These are phyloP conservation scores for Megalops atlanticus DNA, from an alignment of 2,113 vertebrate genomes.

Conservation along the genomic window DNA sequence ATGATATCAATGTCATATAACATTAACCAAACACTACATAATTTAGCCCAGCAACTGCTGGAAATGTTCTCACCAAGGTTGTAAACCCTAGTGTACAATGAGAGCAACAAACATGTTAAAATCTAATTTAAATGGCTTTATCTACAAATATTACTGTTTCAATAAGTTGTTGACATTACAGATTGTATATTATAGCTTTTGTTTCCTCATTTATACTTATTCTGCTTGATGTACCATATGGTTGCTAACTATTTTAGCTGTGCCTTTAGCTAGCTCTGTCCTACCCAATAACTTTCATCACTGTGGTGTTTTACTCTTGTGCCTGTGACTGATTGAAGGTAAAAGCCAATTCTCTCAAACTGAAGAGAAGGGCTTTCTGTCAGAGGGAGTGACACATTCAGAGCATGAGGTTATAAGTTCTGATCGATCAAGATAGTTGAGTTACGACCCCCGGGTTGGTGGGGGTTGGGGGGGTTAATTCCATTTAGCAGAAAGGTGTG, in stretches of 20 bases:
- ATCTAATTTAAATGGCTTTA: too few relatives aligned
- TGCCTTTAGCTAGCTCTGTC: background rate
- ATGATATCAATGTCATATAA: too few relatives aligned
- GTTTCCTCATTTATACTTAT: too few relatives aligned
- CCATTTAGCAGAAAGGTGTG: background rate
- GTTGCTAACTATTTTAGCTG: background rate
- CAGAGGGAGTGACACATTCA: slow-evolving; percentile 17
- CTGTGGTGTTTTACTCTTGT: background rate
- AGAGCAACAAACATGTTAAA: too few relatives aligned
- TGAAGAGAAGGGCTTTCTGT: background rate
- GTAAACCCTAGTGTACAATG: too few relatives aligned
- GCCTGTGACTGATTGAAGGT: background rate
- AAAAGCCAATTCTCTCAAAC: background rate
- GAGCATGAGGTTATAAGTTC: background rate
- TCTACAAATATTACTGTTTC: too few relatives aligned
- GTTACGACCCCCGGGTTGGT: background rate
- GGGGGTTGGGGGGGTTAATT: background rate
- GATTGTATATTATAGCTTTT: too few relatives aligned
- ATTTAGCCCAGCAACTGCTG: too few relatives aligned
- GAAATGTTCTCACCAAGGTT: too few relatives aligned
- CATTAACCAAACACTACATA: too few relatives aligned
- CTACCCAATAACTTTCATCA: background rate
- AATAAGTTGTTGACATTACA: too few relatives aligned
- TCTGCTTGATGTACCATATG: background rate
- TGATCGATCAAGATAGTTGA: slow-evolving; percentile 2